Evolutionary conservation across 2,113 vertebrate genomes (phyloP).

Genomic region (Dolichotis patagonum): DNA sequence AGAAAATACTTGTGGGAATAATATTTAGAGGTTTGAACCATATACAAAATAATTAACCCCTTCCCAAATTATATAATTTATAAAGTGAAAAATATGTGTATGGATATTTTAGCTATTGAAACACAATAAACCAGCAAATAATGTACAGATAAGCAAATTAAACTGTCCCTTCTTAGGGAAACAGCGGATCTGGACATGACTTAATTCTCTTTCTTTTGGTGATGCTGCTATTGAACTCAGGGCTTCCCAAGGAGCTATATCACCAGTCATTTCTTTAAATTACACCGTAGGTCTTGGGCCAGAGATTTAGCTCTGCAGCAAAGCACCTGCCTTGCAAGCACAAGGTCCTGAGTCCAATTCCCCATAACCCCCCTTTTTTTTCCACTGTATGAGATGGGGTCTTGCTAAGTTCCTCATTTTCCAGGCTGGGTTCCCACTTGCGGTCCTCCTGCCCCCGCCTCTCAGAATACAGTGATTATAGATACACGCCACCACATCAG

Average conservation of each 20-base stretch:
- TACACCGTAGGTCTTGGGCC: not conserved
- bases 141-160: conserved; percentile 28
- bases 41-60: conserved; percentile 10
- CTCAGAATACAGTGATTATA: not conserved
- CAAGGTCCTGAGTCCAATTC: too few relatives aligned
- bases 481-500: not conserved
- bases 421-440: not conserved
- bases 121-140: not conserved
- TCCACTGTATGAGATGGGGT: not conserved
- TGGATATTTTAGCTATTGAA: not conserved
- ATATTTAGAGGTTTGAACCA: conserved; percentile 3
- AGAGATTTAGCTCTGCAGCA: too few relatives aligned
- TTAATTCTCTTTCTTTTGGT: not conserved
- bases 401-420: not conserved
- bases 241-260: not conserved
- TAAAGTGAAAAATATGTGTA: not conserved
- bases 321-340: too few relatives aligned
- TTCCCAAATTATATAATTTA: conserved; percentile 1
- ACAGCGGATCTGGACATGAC: not conserved
- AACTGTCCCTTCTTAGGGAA: not conserved
- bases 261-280: not conserved
- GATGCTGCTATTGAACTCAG: not conserved
- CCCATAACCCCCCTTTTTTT: too few relatives aligned
- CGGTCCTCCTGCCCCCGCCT: not conserved
- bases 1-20: conserved; percentile 12